Evolutionary conservation across 2,888 invertebrate genomes (phyloP), one percentile per base, ranked within the genome.

Genomic region (Choreutis nemorana): DNA sequence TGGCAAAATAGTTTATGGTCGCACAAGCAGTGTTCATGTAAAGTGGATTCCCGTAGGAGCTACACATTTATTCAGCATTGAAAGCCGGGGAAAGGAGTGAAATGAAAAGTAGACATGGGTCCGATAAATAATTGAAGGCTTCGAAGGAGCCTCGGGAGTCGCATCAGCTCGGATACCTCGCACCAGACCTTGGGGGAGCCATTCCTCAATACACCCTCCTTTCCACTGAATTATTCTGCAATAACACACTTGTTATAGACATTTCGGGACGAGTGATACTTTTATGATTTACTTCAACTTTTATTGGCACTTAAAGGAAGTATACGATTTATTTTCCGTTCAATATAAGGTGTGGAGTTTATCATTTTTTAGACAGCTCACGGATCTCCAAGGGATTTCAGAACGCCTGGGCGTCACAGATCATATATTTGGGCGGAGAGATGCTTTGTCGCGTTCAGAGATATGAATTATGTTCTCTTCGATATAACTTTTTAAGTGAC

Each of bases 231-330:
- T 78, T 78, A 78, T 78, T 78, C 71, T 49, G 68, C 72, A 73
- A 78, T 78, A 78, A 78, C 75, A 75, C 71, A 75, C 75, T 73
- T 73, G 77, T 77, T 78, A 75, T 72, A 73, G 75, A 77, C 77
- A 57, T 72, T 75, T 73, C 67, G 64, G 59, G 60, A 54, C 58
- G 70, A 73, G 70, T 77, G 75, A 77, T 77, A 77, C 77, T 75
- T 77, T 73, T 78, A 77, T 77, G 77, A 78, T 78, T 78, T 78
- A 77, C 75, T 75, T 55, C 72, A 70, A 77, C 68, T 78, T 78
- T 78, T 78, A 78, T 78, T 78, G 77, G 77, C 73, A 75, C 77
- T 77, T 78, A 78, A 68, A 72, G 72, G 70, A 70, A 73, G 72
- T 75, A 75, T 68, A 71, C 71, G 72, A 77, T 77, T 75, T 77